These are phyloP conservation scores for Nephila pilipes DNA, from an alignment of 1,140 invertebrate genomes.

Conservation along the genomic window DNA sequence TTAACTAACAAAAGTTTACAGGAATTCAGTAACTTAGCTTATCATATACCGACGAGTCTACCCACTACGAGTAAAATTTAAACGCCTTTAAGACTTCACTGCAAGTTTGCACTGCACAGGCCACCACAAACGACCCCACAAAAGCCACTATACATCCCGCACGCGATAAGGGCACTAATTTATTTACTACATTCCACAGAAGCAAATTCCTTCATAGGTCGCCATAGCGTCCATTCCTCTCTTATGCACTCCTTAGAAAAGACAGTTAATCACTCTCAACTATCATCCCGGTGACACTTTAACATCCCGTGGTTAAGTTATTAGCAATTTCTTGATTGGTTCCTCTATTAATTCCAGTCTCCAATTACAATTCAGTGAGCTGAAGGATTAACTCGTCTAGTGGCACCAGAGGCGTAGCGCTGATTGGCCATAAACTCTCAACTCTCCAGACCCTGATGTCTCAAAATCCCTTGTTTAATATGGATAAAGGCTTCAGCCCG, in stretches of 20 bases:
- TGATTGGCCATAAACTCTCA: conserved; percentile 63
- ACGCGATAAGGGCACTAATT: background rate
- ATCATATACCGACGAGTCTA: too few relatives aligned
- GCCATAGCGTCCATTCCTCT: background rate
- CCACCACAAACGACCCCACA: background rate
- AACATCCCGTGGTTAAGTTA: conserved; percentile 71
- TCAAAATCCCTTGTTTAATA: conserved; percentile 66
- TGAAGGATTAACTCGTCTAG: conserved; percentile 60
- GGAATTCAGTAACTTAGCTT: too few relatives aligned
- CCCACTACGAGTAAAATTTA: too few relatives aligned
- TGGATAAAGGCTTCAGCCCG: conserved; percentile 26
- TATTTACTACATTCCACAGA: conserved; percentile 22
- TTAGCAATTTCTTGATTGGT: conserved; percentile 73
- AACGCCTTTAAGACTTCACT: too few relatives aligned
- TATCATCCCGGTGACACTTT: conserved; percentile 56
- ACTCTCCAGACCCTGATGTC: background rate
- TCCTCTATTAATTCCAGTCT: conserved; percentile 61
- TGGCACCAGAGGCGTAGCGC: conserved; percentile 21
- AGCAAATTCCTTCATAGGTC: conserved; percentile 1
- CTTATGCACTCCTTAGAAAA: too few relatives aligned
- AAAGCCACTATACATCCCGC: background rate
- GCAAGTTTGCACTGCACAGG: too few relatives aligned
- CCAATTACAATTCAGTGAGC: conserved; percentile 67
- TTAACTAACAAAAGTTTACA: too few relatives aligned
- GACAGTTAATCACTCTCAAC: conserved; percentile 51